Percentiles rank a stretch among this genome's conserved stretches.
These are phyloP conservation scores for Colostygia pectinataria DNA, from an alignment of 2,888 invertebrate species.

Conservation along the genomic window DNA sequence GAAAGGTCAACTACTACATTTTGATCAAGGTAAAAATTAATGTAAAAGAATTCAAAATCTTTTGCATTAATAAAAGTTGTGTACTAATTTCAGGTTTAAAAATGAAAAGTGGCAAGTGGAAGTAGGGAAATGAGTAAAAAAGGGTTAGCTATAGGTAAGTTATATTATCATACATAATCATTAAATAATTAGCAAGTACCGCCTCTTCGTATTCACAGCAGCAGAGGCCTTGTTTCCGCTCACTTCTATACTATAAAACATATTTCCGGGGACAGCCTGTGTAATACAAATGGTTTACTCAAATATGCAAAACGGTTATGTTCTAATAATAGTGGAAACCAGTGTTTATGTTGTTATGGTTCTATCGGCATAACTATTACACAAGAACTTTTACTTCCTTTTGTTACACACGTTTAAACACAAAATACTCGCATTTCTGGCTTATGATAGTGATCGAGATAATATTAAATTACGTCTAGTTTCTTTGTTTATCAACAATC, in stretches of 20 bases:
- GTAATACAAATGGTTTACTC: constrained; percentile 20
- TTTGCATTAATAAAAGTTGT: no score
- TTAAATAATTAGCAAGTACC: no score
- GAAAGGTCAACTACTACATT: no score
- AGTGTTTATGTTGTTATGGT: constrained; percentile 28
- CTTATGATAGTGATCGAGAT: constrained; percentile 49
- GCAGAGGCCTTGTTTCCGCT: background rate
- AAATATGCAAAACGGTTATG: constrained; percentile 20
- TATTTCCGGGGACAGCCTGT: constrained; percentile 14
- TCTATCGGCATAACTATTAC: constrained; percentile 33
- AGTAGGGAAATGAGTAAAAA: no score
- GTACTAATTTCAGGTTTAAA: no score
- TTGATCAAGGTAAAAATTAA: no score
- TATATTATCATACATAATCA: no score
- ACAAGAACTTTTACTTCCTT: constrained; percentile 49
- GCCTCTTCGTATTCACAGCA: background rate
- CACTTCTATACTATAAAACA: background rate
- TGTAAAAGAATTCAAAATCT: no score
- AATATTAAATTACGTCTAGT: constrained; percentile 17
- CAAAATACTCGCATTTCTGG: constrained; percentile 47
- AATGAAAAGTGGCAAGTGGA: no score
- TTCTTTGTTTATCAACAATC: constrained; percentile 16
- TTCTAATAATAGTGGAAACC: constrained; percentile 23
- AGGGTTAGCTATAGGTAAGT: no score
- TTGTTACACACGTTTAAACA: constrained; percentile 45